These are phyloP conservation scores for Drosophila nigricruria DNA, from an alignment of 2,888 invertebrate species.

Conservation along the genomic window DNA sequence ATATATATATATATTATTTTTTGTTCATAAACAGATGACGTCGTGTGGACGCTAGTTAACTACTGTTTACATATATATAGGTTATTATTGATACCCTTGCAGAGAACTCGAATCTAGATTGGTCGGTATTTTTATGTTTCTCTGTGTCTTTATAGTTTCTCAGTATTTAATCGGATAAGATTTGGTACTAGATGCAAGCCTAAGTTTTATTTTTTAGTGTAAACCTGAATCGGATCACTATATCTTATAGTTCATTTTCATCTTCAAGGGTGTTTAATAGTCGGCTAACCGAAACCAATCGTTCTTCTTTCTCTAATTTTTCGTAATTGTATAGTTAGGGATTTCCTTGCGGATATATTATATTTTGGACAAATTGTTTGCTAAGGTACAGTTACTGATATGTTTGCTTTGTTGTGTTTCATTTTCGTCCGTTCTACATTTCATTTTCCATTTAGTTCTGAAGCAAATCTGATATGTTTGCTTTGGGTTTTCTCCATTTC, in stretches of 20 bases:
- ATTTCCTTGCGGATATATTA: slow-evolving; percentile 20
- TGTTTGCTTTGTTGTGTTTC: slow-evolving; percentile 61
- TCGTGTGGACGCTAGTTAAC: slow-evolving; percentile 58
- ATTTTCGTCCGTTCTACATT: slow-evolving; percentile 8
- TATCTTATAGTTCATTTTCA: background rate
- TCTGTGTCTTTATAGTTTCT: no score
- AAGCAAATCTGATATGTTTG: background rate
- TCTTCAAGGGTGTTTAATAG: slow-evolving; percentile 18
- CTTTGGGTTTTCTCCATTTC: background rate
- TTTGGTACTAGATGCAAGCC: no score
- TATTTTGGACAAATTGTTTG: slow-evolving; percentile 51
- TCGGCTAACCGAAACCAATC: slow-evolving; percentile 18
- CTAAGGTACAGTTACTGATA: slow-evolving; percentile 84
- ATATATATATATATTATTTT: background rate
- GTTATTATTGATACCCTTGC: slow-evolving; percentile 7
- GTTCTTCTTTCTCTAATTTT: no score
- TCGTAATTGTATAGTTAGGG: slow-evolving; percentile 33
- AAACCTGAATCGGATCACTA: background rate
- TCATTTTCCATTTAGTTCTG: slow-evolving; percentile 2
- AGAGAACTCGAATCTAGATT: background rate
- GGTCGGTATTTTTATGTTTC: background rate
- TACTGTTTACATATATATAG: slow-evolving; percentile 49
- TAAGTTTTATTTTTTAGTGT: no score
- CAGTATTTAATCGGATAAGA: no score
- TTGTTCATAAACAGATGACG: slow-evolving; percentile 33